phyloP scores from a whole-genome alignment of 1,140 invertebrate genomes.

The Drosophila ficusphila region DNA sequence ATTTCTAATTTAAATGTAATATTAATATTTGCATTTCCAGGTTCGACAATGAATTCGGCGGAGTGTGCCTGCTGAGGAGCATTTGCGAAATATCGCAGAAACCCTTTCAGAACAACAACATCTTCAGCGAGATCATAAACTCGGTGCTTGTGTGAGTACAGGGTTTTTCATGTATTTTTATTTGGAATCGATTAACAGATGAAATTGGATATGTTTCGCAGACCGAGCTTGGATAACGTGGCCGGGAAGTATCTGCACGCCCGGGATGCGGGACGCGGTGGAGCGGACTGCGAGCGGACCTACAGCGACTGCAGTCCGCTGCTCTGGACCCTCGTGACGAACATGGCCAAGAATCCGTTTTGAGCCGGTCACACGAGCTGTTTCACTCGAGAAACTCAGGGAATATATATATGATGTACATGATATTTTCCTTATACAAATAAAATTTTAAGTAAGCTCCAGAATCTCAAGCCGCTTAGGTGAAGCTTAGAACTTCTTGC shows the following conservation, averaged over 20 bases:
- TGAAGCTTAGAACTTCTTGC: too few relatives aligned
- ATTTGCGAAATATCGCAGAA: conserved; percentile 74
- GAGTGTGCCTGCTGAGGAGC: conserved; percentile 57
- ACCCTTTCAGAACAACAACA: conserved; percentile 49
- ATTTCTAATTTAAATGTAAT: too few relatives aligned
- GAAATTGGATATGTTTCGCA: not conserved
- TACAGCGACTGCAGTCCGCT: conserved; percentile 47
- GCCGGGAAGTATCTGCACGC: conserved; percentile 67
- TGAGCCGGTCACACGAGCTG: not conserved
- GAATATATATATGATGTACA: too few relatives aligned
- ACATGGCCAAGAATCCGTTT: conserved; percentile 55
- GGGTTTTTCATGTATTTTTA: too few relatives aligned
- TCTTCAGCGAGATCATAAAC: conserved; percentile 69
- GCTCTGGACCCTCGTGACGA: conserved; percentile 49
- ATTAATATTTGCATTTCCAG: too few relatives aligned
- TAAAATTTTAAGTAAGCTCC: not conserved
- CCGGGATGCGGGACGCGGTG: conserved; percentile 56
- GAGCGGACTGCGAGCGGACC: conserved; percentile 56
- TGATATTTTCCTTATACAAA: not conserved
- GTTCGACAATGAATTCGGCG: conserved; percentile 40
- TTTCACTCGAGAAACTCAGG: not conserved
- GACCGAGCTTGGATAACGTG: conserved; percentile 64
- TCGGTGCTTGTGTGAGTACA: conserved; percentile 63
- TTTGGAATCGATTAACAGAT: not conserved
- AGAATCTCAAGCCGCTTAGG: not conserved